Base-by-base conservation (phyloP, 2,113 vertebrate species). In the Mustela nigripes region DNA sequence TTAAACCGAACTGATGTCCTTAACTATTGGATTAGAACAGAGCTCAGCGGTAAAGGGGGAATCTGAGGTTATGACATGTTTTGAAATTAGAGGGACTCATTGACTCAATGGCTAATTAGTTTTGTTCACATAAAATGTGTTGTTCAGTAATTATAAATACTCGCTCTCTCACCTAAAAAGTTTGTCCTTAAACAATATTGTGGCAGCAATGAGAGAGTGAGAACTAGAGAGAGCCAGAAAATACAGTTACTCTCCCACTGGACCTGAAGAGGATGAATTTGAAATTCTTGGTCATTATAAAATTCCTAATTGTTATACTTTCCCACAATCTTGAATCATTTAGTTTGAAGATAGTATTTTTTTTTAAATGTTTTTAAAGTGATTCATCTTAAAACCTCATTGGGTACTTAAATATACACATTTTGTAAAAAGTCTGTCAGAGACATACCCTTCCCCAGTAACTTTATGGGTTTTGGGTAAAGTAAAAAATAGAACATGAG, bases 211-310 rank as follows among this genome's bases (percentile, higher is more conserved):
- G 69, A 76, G 67, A 80, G 36, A 84, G 69, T 21, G 6, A 48
- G 39, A 84, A 12, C 58, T 39, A 53, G 6, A 86, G 18, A 80
- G 58, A 33, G 39, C 78, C 71, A 76, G 26, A 74, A 26, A 31
- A 11, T 48, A 14, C 11, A 22, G 8, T 78, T n/a, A 24, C 4
- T 79, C 84, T 91, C 42, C 12, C 58, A 53, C 82, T 86, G 48
- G 48, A 67, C 65, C 80, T 90, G 74, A 42, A 92, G 36, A 73
- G n/a, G 11, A 53, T 78, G 33, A 67, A 62, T 80, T 42, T 65
- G 26, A 95, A 80, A 90, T 83, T 94, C n/a, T 11, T 69, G 24
- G 56, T 69, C 9, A 60, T 76, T 94, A 69, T 31, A 83, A 95
- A 80, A 90, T 78, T 94, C n/a, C 15, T 62, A 11, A 69, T 69